A percentile compares a stretch with the other conserved stretches of the same genome.
These are phyloP conservation scores for Dryococelus australis DNA, from an alignment of 2,888 invertebrate species.

Conservation along the genomic window DNA sequence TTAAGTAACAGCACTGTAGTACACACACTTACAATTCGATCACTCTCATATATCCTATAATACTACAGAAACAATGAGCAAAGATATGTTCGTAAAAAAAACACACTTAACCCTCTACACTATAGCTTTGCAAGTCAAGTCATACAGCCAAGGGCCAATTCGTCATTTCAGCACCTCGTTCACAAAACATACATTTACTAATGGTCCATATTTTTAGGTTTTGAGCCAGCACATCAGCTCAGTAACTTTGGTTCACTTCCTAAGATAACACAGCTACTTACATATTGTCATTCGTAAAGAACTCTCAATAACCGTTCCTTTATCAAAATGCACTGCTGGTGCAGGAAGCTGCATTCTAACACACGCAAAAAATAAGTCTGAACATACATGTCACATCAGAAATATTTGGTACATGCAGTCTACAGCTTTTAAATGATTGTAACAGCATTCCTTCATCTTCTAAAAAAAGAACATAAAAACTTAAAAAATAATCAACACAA, in stretches of 20 bases:
- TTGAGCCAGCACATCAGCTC: not conserved
- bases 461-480: not conserved
- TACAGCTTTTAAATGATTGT: not conserved
- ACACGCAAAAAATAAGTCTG: not conserved
- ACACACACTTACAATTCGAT: not conserved
- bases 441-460: not conserved
- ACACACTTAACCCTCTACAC: not conserved
- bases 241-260: conserved; percentile 7
- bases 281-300: not conserved
- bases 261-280: not conserved
- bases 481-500: not conserved
- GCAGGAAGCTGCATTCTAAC: not conserved
- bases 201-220: not conserved
- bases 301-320: not conserved
- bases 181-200: not conserved
- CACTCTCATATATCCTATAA: not conserved
- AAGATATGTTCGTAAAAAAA: not conserved
- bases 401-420: conserved; percentile 8
- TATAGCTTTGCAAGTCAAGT: not conserved
- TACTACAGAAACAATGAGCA: not conserved
- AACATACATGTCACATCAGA: not conserved
- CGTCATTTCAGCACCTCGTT: not conserved
- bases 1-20: not conserved
- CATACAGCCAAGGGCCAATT: not conserved
- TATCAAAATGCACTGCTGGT: not conserved